Percentiles rank a stretch among this genome's conserved stretches.
Evolutionary conservation across 2,113 vertebrate species (phyloP).

Genomic region (Prolemur simus): DNA sequence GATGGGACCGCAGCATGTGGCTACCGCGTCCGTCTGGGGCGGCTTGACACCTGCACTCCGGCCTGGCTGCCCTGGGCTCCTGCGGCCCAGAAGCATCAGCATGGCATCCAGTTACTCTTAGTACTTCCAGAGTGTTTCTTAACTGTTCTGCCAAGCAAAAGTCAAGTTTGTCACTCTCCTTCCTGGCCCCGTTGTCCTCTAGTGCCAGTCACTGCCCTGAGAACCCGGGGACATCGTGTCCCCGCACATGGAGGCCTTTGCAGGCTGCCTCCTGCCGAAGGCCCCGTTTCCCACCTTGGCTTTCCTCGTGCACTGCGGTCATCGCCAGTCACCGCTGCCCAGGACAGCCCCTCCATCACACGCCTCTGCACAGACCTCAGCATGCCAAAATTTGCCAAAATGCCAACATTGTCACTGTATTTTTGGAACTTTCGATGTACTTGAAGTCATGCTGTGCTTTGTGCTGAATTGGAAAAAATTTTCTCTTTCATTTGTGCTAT

Average conservation of each 20-base stretch:
- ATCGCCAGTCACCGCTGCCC: not conserved
- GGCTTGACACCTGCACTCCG: accelerated
- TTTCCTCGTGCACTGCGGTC: accelerated
- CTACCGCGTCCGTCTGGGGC: not conserved
- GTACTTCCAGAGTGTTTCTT: not conserved
- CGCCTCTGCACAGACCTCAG: too few relatives aligned
- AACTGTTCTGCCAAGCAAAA: not conserved
- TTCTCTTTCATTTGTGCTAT: not conserved
- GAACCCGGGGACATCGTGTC: not conserved
- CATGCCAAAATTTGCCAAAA: not conserved
- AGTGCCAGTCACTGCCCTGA: not conserved
- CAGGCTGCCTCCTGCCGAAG: accelerated
- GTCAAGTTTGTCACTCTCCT: not conserved
- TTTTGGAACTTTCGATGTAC: not conserved
- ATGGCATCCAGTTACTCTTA: not conserved
- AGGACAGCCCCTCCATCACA: accelerated
- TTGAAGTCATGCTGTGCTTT: not conserved
- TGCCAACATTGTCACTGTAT: not conserved
- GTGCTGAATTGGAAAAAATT: not conserved
- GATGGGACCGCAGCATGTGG: too few relatives aligned
- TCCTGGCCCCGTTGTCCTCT: not conserved
- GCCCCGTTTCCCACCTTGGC: accelerated
- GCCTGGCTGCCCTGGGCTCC: not conserved
- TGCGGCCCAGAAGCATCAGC: not conserved
- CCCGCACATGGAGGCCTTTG: accelerated